Evolutionary conservation across 1,140 invertebrate genomes (phyloP).

Genomic region (Gonatopus flavifemur): DNA sequence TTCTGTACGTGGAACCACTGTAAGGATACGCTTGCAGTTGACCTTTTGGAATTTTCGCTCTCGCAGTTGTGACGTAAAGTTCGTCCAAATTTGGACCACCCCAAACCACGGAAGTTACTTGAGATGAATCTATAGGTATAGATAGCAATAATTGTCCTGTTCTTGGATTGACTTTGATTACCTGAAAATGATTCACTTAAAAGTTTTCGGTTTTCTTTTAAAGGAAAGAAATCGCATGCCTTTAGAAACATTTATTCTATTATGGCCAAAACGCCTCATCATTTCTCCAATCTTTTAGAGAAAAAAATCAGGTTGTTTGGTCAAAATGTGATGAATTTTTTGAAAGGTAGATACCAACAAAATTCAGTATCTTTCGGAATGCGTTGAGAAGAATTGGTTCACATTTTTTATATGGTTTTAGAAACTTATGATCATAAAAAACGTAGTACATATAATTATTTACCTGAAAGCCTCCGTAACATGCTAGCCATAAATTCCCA

Average conservation of each 20-base stretch:
- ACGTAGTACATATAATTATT: slow-evolving; percentile 9
- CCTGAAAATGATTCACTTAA: slow-evolving; percentile 46
- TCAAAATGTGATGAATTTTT: no score
- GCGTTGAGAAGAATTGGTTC: slow-evolving; percentile 23
- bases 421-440: slow-evolving; percentile 1
- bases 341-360: no score
- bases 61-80: slow-evolving; percentile 59
- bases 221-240: no score
- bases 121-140: slow-evolving; percentile 67
- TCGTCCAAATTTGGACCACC: slow-evolving; percentile 61
- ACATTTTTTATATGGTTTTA: slow-evolving; percentile 21
- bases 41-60: slow-evolving; percentile 54
- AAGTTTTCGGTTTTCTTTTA: no score
- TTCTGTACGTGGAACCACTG: slow-evolving; percentile 70
- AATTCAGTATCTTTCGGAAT: no score
- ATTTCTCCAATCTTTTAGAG: neutral
- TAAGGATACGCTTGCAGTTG: slow-evolving; percentile 60
- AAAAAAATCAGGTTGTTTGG: no score
- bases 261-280: no score
- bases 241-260: no score
- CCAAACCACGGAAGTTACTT: slow-evolving; percentile 63
- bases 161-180: slow-evolving; percentile 60
- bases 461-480: slow-evolving; percentile 60
- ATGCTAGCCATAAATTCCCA: slow-evolving; percentile 66
- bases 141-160: slow-evolving; percentile 61